Evolutionary conservation across 2,113 vertebrate species (phyloP).

Genomic region (Xenopus laevis): DNA sequence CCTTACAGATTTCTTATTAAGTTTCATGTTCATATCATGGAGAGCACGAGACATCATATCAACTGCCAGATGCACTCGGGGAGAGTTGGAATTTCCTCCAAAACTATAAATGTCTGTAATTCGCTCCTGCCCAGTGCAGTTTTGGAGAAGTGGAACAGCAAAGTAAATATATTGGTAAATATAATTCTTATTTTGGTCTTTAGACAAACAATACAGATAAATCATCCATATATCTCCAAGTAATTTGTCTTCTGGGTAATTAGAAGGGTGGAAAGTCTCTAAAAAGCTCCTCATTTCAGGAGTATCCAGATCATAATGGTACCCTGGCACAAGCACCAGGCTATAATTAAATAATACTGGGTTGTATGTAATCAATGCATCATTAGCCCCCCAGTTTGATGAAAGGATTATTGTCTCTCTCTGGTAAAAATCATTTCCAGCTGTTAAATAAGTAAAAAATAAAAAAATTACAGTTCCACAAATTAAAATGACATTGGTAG

Average conservation of each 20-base stretch:
- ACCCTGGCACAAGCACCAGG: not conserved
- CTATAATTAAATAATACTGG: not conserved
- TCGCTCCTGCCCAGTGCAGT: not conserved
- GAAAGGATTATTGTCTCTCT: constrained; percentile 7
- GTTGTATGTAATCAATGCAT: not conserved
- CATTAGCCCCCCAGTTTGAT: not conserved
- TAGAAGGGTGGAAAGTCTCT: not conserved
- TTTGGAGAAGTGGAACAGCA: not conserved
- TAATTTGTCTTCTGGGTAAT: not conserved
- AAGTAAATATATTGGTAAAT: not conserved
- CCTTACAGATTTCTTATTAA: too few species aligned
- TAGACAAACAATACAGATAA: not conserved
- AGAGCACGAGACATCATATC: too few species aligned
- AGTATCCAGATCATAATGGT: not conserved
- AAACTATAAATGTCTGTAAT: not conserved
- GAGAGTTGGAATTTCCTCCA: too few species aligned
- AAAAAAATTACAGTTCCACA: not conserved
- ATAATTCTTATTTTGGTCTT: not conserved
- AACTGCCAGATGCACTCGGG: too few species aligned
- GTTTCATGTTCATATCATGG: too few species aligned
- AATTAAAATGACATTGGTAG: too few species aligned
- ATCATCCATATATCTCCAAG: constrained; percentile 4
- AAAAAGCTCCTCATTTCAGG: not conserved
- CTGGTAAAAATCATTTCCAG: not conserved
- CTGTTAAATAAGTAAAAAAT: not conserved